Base-by-base conservation (phyloP, 2,888 invertebrate genomes). In the Cryptosula pallasiana region DNA sequence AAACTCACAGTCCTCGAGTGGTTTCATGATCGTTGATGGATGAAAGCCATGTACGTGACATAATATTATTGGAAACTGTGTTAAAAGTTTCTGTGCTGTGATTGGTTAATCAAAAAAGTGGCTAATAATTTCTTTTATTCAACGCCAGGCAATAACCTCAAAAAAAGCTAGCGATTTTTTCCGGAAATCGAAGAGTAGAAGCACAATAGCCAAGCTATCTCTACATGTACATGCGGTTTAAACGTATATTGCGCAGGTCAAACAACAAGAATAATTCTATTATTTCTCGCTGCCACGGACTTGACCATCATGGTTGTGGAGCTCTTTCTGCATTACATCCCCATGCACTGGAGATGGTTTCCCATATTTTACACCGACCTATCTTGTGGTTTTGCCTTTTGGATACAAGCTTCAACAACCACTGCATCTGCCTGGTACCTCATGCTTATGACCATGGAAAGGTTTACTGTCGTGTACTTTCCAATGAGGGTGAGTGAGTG, bases 391-490 rank as follows among this genome's bases (percentile, higher is more conserved):
- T 5, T 70, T 27, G 70, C 35, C n/a, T 70, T 25, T 3, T 54
- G n/a, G 70, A 23, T 70, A 23, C 70, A 70, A 70, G 70, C 70
- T 1, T n/a, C 70, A n/a, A 5, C 25, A 3, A 20, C 32, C 3
- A 45, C 70, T 29, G 9, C 35, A 2, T 70, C 70, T 2, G n/a
- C 70, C 2, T 70, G 70, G 70, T 70, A 70, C 45, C n/a, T 70
- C 13, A 20, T 54, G 45, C 45, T 54, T 3, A 35, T 70, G 36
- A 35, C 70, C 2, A 3, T 36, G 27, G 70, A 70, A 29, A 35
- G 70, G 27, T 16, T 29, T 36, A 29, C 29, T 5, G 70, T 36
- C 9, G 45, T 70, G 2, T 70, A 54, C 70, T 70, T 70, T 23
- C 70, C 70, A 3, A 35, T 70, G 3, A 36, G 36, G 45, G 70